Evolutionary conservation across 92 coral and sea anemone genomes (phyloP).

Genomic region (Paragorgia papillata): DNA sequence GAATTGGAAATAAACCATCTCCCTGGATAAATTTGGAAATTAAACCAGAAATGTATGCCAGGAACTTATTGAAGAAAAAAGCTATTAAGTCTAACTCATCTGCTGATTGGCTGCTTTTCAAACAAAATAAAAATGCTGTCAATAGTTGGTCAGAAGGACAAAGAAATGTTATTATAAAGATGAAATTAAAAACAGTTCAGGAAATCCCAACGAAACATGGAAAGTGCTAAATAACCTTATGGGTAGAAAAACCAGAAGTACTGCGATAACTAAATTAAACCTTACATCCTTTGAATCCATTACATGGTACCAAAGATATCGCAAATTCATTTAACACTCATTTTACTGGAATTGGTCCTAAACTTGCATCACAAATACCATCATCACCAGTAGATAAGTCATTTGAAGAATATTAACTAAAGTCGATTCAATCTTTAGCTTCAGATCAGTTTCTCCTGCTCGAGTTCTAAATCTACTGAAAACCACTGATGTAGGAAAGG

Average conservation of each 20-base stretch:
- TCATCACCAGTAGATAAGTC: conserved; percentile 2
- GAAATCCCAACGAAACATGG: conserved; percentile 46
- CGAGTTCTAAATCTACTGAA: background rate
- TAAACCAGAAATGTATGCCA: conserved; percentile 2
- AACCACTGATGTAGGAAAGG: conserved; percentile 5
- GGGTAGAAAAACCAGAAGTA: conserved; percentile 22
- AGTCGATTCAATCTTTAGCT: conserved; percentile 19
- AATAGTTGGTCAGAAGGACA: conserved; percentile 11
- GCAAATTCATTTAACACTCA: conserved; percentile 40
- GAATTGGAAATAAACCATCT: background rate
- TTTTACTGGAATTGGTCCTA: conserved; percentile 29
- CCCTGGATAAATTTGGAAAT: background rate
- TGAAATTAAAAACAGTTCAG: conserved; percentile 27
- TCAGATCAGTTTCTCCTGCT: background rate
- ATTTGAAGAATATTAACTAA: conserved; percentile 28
- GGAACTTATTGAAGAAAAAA: conserved; percentile 1
- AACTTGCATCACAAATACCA: conserved; percentile 47
- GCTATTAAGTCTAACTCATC: background rate
- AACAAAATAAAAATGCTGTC: background rate
- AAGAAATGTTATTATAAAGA: conserved; percentile 34
- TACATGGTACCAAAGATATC: conserved; percentile 35
- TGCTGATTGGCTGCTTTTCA: background rate
- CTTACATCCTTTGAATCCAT: conserved; percentile 21
- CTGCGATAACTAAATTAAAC: conserved; percentile 23
- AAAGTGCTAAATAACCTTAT: conserved; percentile 40